Percentiles rank a stretch among this genome's conserved stretches.
phyloP scores from a whole-genome alignment of 2,113 vertebrate genomes.

The Capreolus pygargus region DNA sequence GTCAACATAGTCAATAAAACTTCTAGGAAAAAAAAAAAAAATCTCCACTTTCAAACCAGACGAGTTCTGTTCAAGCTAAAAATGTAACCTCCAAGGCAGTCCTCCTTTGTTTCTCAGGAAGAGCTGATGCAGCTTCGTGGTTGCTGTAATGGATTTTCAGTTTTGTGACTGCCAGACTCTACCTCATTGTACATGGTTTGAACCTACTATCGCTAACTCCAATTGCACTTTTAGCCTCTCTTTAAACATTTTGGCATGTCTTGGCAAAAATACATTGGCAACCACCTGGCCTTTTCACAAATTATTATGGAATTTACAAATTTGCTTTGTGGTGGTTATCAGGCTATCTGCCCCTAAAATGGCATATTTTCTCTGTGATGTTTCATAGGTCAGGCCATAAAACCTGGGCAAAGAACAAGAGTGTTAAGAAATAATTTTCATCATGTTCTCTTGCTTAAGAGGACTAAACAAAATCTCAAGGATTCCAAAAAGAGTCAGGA shows the following conservation, averaged over 20 bases:
- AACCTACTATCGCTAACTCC: not conserved
- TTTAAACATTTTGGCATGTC: not conserved
- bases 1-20: not conserved
- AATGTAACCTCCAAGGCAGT: not conserved
- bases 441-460: not conserved
- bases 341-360: not conserved
- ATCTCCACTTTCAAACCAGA: not conserved
- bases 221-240: not conserved
- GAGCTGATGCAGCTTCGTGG: rapidly evolving
- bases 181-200: not conserved
- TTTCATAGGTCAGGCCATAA: not conserved
- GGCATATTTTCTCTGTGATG: not conserved
- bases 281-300: not conserved
- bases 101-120: not conserved
- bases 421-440: not conserved
- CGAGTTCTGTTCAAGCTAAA: not conserved
- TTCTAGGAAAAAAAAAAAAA: not conserved
- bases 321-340: not conserved
- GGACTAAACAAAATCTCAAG: not conserved
- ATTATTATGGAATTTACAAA: not conserved
- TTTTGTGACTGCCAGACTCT: not conserved
- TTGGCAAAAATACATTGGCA: not conserved
- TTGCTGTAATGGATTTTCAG: not conserved
- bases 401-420: not conserved
- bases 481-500: not conserved